A percentile compares a stretch with the other conserved stretches of the same genome.
Conservation (phyloP, 1,140 invertebrate species). For the Cryptotermes secundus region DNA sequence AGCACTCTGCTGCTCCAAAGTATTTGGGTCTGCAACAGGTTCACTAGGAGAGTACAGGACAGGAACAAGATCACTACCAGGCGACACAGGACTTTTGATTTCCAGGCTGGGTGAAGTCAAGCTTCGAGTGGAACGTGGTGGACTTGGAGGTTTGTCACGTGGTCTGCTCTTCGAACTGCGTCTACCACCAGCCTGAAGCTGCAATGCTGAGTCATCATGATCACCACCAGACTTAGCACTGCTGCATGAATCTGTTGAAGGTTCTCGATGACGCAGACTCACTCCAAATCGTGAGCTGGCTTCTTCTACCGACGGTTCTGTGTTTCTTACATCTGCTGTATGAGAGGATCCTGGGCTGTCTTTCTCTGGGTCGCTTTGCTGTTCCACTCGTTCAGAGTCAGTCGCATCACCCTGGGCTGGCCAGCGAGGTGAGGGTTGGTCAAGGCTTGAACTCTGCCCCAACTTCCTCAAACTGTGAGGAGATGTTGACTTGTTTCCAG, state of each 20-base stretch:
- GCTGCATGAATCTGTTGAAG: conserved; percentile 60
- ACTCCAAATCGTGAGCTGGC: conserved; percentile 71
- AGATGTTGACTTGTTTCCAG: conserved; percentile 30
- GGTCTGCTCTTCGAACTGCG: conserved; percentile 44
- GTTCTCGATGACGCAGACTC: conserved; percentile 65
- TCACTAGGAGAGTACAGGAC: background rate
- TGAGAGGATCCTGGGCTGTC: conserved; percentile 40
- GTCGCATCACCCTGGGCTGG: conserved; percentile 38
- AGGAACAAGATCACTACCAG: conserved; percentile 2
- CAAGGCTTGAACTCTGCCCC: conserved; percentile 33
- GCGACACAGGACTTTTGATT: conserved; percentile 16
- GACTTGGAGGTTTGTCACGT: conserved; percentile 33
- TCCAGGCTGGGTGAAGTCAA: background rate
- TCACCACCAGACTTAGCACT: conserved; percentile 46
- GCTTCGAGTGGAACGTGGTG: conserved; percentile 19
- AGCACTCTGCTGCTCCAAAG: background rate
- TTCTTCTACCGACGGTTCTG: conserved; percentile 66
- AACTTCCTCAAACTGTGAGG: conserved; percentile 35
- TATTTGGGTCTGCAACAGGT: background rate
- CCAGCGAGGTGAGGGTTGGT: conserved; percentile 23
- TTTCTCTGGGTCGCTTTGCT: conserved; percentile 47
- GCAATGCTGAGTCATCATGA: conserved; percentile 28
- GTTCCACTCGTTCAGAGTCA: conserved; percentile 43
- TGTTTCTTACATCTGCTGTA: conserved; percentile 57
- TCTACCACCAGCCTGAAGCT: conserved; percentile 30